Percentiles rank a stretch among this genome's conserved stretches.
Evolutionary conservation across 2,113 vertebrate species (phyloP).

Genomic region (Hemiprocne comata): DNA sequence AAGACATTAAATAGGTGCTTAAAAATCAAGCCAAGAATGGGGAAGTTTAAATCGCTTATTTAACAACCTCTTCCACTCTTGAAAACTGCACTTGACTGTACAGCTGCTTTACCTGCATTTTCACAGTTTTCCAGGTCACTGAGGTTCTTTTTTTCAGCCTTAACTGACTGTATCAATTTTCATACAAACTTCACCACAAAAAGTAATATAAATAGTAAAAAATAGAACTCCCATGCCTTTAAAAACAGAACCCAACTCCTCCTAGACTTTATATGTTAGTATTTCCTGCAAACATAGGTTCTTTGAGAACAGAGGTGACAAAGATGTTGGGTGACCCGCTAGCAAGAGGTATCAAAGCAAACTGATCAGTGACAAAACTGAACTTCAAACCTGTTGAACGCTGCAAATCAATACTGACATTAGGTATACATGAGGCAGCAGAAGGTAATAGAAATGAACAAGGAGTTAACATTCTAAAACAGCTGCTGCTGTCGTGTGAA

Average conservation of each 20-base stretch:
- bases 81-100: not conserved
- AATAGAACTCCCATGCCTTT: not conserved
- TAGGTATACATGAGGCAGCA: not conserved
- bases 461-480: not conserved
- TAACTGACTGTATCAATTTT: not conserved
- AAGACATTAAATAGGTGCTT: not conserved
- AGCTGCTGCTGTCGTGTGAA: not conserved
- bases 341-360: not conserved
- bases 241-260: not conserved
- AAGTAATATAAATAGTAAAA: not conserved
- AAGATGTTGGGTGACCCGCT: not conserved
- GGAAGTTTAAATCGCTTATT: slow-evolving; percentile 12
- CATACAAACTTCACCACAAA: not conserved
- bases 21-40: slow-evolving; percentile 14
- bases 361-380: not conserved
- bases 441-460: not conserved
- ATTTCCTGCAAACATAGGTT: not conserved
- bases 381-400: not conserved
- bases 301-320: not conserved
- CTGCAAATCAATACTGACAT: not conserved
- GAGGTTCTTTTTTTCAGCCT: not conserved
- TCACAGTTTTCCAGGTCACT: not conserved
- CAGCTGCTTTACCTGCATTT: not conserved
- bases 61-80: not conserved
- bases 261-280: not conserved